phyloP scores from a whole-genome alignment of 2,113 vertebrate species.

The Trichechus manatus region DNA sequence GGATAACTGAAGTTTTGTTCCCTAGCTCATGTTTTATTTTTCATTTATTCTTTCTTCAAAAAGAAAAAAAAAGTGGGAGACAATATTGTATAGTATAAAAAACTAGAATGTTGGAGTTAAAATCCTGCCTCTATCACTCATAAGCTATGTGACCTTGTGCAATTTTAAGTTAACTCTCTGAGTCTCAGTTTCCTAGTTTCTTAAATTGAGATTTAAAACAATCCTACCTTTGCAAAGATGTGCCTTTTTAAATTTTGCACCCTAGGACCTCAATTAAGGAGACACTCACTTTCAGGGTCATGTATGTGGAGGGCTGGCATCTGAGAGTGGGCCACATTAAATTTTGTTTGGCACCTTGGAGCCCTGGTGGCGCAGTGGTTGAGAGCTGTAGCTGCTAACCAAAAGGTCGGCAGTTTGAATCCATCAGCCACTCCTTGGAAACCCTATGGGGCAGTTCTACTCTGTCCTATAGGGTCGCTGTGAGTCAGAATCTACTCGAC shows the following conservation, averaged over 20 bases:
- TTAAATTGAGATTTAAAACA: not conserved
- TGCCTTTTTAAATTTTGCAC: not conserved
- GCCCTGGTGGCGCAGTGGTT: too few relatives aligned
- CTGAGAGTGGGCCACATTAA: not conserved
- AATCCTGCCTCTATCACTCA: not conserved
- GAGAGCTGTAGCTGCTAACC: too few relatives aligned
- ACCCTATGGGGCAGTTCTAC: too few relatives aligned
- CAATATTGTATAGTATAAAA: too few relatives aligned
- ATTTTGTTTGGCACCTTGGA: not conserved
- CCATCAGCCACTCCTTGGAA: too few relatives aligned
- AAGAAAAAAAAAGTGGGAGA: too few relatives aligned
- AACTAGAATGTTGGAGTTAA: too few relatives aligned
- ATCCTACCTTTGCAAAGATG: not conserved
- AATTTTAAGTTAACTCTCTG: not conserved
- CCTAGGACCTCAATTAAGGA: not conserved
- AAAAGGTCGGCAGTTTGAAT: too few relatives aligned
- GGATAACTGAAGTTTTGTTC: not conserved
- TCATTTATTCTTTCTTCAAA: not conserved
- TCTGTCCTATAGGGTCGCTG: too few relatives aligned
- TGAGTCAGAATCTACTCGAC: too few relatives aligned
- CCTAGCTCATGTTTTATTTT: conserved; percentile 42
- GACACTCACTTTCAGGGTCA: not conserved
- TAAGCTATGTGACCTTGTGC: not conserved
- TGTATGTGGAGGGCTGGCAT: not conserved
- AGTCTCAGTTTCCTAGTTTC: conserved; percentile 31